Evolutionary conservation across 2,888 invertebrate genomes (phyloP), one percentile per base, ranked within the genome.

Genomic region (Acrobasis consociella): DNA sequence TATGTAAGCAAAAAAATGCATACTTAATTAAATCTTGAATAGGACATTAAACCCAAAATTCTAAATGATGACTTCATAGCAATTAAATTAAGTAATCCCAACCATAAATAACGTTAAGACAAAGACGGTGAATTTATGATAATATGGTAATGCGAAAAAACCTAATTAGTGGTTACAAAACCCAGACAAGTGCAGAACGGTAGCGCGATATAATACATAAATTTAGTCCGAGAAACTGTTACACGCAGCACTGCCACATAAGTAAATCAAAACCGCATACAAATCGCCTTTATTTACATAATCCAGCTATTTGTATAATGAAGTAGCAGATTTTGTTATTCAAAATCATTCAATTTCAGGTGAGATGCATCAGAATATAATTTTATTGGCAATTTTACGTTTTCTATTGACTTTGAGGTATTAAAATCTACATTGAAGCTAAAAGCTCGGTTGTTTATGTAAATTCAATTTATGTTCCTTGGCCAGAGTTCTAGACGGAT

Each of bases 221-320:
- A 89, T 88, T 88, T 85, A 86, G 83, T 78, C 80, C 80, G 80
- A 80, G 79, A 84, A 87, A 88, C 76, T 78, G 82, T 81, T 82
- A 84, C 83, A 83, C 80, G 77, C 76, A 72, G 72, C 81, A 80
- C 79, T 73, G 78, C 76, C 80, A 78, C 75, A 79, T 83, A 83
- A 80, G 85, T 89, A 89, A 88, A 88, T 88, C 89, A 89, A 87
- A 89, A 82, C 83, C 72, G 87, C 86, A 89, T 89, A 86, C 82
- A 87, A 86, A 88, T 85, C 83, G 83, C 80, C 76, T 64, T 64
- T 72, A 91, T 92, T 92, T 83, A 80, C 91, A 92, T 92, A 91
- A 91, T 91, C 85, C 78, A 67, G 80, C 87, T 72, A 89, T 91
- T 90, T 91, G 88, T 85, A 91, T 91, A 91, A 90, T 86, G 78